These are phyloP conservation scores for Flexamia atlantica DNA, from an alignment of 2,888 invertebrate species.

Conservation along the genomic window DNA sequence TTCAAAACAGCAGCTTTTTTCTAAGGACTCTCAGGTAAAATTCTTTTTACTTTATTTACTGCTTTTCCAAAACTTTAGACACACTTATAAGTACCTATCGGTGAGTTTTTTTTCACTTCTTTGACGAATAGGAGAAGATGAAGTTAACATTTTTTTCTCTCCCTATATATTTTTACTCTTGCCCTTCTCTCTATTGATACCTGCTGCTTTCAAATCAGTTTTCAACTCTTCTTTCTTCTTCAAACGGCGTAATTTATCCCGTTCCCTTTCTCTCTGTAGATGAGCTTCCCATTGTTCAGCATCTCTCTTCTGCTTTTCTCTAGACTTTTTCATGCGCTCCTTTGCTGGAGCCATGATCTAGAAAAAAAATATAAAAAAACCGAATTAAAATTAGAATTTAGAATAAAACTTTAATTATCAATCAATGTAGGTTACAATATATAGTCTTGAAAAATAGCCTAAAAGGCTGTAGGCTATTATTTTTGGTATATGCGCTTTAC, in stretches of 20 bases:
- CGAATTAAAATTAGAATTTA: no score
- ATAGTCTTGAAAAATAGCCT: no score
- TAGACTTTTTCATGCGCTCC: not conserved
- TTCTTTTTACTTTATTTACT: constrained; percentile 14
- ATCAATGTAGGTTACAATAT: no score
- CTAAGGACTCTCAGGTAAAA: not conserved
- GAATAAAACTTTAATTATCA: no score
- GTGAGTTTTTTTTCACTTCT: constrained; percentile 1
- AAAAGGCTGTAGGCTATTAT: no score
- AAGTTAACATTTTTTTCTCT: constrained; percentile 28
- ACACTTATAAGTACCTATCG: constrained; percentile 19
- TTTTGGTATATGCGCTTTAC: no score
- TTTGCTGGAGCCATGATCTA: constrained; percentile 14
- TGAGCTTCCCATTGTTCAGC: not conserved
- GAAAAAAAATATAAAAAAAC: not conserved
- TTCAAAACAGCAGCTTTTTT: constrained; percentile 27
- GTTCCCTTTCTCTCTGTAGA: not conserved
- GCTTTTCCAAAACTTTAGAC: constrained; percentile 1
- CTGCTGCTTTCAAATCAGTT: not conserved
- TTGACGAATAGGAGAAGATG: constrained; percentile 22
- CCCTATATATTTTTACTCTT: not conserved
- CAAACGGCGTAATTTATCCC: not conserved
- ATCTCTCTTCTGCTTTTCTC: constrained; percentile 1
- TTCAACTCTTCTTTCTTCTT: not conserved
- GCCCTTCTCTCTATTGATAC: not conserved